A percentile compares a stretch with the other conserved stretches of the same genome.
These are phyloP conservation scores for Tuta absoluta DNA, from an alignment of 2,888 invertebrate genomes.

Conservation along the genomic window DNA sequence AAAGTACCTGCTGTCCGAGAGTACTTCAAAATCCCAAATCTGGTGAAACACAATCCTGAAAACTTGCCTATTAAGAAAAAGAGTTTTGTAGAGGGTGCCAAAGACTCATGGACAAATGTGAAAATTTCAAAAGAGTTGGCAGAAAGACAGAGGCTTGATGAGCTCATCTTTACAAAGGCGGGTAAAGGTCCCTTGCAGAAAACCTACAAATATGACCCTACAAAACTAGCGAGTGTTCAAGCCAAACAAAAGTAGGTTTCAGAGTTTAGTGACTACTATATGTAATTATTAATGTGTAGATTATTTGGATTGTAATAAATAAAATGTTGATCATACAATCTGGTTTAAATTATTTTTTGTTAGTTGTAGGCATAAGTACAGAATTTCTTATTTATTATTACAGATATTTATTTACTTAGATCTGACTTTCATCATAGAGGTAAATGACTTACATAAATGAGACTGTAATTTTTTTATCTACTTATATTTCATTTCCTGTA, in stretches of 20 bases:
- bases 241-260: constrained; percentile 78
- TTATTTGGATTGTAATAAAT: constrained; percentile 30
- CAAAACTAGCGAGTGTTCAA: constrained; percentile 78
- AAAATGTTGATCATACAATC: constrained; percentile 26
- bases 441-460: no score
- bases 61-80: constrained; percentile 85
- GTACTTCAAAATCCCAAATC: constrained; percentile 87
- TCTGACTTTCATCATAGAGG: no score
- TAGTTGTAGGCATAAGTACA: no score
- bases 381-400: no score
- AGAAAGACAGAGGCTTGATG: constrained; percentile 88
- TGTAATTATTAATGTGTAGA: constrained; percentile 24
- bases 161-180: constrained; percentile 89
- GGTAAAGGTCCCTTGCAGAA: constrained; percentile 93
- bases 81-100: constrained; percentile 88
- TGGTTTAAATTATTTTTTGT: neutral
- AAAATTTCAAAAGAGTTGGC: constrained; percentile 89
- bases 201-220: constrained; percentile 93
- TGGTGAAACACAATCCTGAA: constrained; percentile 80
- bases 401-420: no score
- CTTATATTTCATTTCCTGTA: no score
- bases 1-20: constrained; percentile 87
- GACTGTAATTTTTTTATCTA: no score
- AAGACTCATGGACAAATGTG: constrained; percentile 91
- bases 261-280: constrained; percentile 6